phyloP scores from a whole-genome alignment of 2,888 invertebrate genomes.

The Parascotia fuliginaria region DNA sequence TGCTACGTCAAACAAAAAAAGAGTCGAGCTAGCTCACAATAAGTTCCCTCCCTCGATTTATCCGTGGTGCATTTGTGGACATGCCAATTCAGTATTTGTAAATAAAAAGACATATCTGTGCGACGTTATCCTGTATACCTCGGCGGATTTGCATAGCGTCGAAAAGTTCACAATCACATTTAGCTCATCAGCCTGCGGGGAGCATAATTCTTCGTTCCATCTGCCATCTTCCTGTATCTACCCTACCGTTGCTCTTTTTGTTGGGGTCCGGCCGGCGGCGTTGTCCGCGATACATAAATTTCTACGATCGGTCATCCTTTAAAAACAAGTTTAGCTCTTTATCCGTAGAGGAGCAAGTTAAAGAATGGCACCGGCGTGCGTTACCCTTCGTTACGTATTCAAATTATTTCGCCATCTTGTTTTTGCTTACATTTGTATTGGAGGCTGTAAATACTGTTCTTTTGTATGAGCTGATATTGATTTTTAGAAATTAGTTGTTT shows the following conservation, averaged over 20 bases:
- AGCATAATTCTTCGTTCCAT: conserved; percentile 83
- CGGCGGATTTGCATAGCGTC: conserved; percentile 82
- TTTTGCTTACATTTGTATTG: conserved; percentile 77
- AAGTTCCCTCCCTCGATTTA: conserved; percentile 51
- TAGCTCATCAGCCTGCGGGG: conserved; percentile 84
- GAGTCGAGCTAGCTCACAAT: conserved; percentile 49
- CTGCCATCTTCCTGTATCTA: conserved; percentile 83
- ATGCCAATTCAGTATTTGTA: conserved; percentile 64
- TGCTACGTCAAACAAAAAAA: conserved; percentile 64
- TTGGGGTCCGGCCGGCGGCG: conserved; percentile 77
- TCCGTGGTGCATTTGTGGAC: conserved; percentile 53
- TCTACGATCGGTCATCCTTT: conserved; percentile 85
- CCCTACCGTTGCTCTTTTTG: conserved; percentile 79
- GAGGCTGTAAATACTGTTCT: conserved; percentile 61
- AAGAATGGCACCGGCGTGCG: conserved; percentile 80
- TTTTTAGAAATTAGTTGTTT: conserved; percentile 67
- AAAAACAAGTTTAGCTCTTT: conserved; percentile 86
- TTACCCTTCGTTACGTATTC: conserved; percentile 84
- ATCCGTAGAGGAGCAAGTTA: conserved; percentile 79
- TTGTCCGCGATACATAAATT: conserved; percentile 84
- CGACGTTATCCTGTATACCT: conserved; percentile 63
- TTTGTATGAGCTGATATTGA: conserved; percentile 58
- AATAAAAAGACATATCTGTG: conserved; percentile 67
- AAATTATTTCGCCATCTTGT: conserved; percentile 82
- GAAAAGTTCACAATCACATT: conserved; percentile 85